A percentile compares a stretch with the other conserved stretches of the same genome.
phyloP scores from a whole-genome alignment of 2,113 vertebrate species.

The Coptodon bakossiorum region DNA sequence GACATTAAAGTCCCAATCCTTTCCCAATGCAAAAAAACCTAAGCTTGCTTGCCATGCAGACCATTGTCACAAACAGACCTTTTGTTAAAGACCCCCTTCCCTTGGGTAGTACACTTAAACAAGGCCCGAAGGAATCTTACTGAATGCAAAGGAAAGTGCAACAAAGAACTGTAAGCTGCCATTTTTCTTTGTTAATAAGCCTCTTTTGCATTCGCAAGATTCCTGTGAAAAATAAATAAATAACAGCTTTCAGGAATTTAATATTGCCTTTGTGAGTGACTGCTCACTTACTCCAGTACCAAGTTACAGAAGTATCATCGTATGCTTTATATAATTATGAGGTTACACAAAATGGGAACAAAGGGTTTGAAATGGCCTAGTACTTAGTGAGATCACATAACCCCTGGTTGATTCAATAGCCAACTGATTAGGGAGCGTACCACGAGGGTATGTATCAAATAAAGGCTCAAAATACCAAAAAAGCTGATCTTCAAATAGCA shows the following conservation, averaged over 20 bases:
- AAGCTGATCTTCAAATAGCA: not conserved
- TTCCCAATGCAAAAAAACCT: slow-evolving; percentile 15
- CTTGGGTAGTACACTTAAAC: not conserved
- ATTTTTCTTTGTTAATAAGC: slow-evolving; percentile 31
- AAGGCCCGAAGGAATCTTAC: not conserved
- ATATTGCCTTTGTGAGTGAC: not conserved
- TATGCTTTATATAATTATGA: not conserved
- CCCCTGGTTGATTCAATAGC: not conserved
- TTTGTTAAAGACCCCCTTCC: slow-evolving; percentile 52
- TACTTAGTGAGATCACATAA: not conserved
- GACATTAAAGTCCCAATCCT: slow-evolving; percentile 18
- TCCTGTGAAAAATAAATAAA: not conserved
- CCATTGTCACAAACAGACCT: slow-evolving; percentile 26
- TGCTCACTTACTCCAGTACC: not conserved
- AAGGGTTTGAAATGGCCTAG: not conserved
- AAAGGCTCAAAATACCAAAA: not conserved
- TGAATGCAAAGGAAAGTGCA: not conserved
- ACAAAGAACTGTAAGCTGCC: slow-evolving; percentile 23
- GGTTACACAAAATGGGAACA: not conserved
- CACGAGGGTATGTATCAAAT: not conserved
- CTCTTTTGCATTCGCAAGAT: not conserved
- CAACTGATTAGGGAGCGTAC: not conserved
- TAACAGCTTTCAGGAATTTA: not conserved
- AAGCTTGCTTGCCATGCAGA: slow-evolving; percentile 19
- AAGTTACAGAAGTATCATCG: not conserved